phyloP scores from a whole-genome alignment of 1,140 invertebrate genomes.

The Watersipora subatra region DNA sequence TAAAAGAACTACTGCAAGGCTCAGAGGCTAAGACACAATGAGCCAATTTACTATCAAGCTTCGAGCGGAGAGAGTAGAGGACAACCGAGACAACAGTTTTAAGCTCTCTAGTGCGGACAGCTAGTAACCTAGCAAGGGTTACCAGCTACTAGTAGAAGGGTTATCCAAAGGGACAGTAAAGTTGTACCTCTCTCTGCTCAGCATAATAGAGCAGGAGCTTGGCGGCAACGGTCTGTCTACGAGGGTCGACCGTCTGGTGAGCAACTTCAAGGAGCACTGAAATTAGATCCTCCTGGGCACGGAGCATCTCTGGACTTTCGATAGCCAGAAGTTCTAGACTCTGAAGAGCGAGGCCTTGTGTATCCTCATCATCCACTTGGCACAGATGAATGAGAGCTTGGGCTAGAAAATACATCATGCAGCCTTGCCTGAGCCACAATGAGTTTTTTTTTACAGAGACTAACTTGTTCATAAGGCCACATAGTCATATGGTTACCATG shows the following conservation, averaged over 20 bases:
- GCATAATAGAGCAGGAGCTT: constrained; percentile 35
- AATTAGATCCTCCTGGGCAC: constrained; percentile 30
- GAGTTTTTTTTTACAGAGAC: no score
- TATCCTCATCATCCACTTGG: constrained; percentile 24
- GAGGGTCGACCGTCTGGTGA: constrained; percentile 16
- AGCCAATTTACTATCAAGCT: no score
- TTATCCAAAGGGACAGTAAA: neutral
- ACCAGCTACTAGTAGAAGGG: no score
- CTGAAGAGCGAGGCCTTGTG: constrained; percentile 26
- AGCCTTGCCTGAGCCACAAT: no score
- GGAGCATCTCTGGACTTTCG: constrained; percentile 30
- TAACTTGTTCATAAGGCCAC: no score
- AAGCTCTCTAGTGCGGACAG: no score
- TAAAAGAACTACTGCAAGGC: no score
- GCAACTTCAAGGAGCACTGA: constrained; percentile 23
- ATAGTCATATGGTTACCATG: no score
- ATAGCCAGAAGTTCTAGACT: constrained; percentile 33
- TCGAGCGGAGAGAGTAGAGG: no score
- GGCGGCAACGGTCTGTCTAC: constrained; percentile 25
- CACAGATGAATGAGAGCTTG: constrained; percentile 26
- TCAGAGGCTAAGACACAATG: no score
- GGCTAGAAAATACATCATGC: constrained; percentile 20
- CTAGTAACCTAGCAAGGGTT: no score
- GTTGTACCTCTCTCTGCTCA: constrained; percentile 23
- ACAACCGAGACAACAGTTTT: no score